Percentiles rank a stretch among this genome's conserved stretches.
Evolutionary conservation across 2,888 invertebrate genomes (phyloP).

Genomic region (Oeneis ivallda): DNA sequence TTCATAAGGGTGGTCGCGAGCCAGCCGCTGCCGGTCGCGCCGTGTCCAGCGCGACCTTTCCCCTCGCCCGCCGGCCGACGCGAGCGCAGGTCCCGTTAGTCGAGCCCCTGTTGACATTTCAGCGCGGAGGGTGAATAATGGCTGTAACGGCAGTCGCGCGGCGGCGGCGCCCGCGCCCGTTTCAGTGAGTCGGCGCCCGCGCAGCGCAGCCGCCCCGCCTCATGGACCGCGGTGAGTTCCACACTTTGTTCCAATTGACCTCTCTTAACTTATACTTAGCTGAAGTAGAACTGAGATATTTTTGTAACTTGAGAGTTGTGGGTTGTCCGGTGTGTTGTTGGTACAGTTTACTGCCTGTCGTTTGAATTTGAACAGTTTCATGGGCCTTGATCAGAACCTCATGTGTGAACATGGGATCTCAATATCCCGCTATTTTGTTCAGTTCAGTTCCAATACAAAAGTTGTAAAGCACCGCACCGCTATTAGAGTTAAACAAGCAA

Average conservation of each 20-base stretch:
- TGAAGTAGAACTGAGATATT: too few relatives aligned
- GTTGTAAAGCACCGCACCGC: too few relatives aligned
- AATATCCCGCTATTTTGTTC: too few relatives aligned
- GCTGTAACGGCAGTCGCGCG: slow-evolving; percentile 46
- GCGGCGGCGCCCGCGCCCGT: too few relatives aligned
- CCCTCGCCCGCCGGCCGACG: not conserved
- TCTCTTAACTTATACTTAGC: too few relatives aligned
- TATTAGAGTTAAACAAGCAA: not conserved
- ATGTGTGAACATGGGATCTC: too few relatives aligned
- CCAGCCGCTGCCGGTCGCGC: not conserved
- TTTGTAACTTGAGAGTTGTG: too few relatives aligned
- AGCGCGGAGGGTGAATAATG: slow-evolving; percentile 52
- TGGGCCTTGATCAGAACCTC: too few relatives aligned
- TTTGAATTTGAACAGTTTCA: too few relatives aligned
- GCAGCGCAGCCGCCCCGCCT: not conserved
- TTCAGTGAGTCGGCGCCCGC: not conserved
- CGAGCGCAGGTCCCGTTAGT: slow-evolving; percentile 42
- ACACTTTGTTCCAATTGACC: not conserved
- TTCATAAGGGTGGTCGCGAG: not conserved
- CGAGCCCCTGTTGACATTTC: slow-evolving; percentile 60
- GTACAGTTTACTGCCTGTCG: too few relatives aligned
- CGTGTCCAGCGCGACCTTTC: slow-evolving; percentile 25
- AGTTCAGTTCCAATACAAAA: too few relatives aligned
- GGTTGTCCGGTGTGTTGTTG: too few relatives aligned
- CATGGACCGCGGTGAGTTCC: slow-evolving; percentile 14